Conservation (phyloP, 2,113 vertebrate species). For the Cricetomys ansorgei region DNA sequence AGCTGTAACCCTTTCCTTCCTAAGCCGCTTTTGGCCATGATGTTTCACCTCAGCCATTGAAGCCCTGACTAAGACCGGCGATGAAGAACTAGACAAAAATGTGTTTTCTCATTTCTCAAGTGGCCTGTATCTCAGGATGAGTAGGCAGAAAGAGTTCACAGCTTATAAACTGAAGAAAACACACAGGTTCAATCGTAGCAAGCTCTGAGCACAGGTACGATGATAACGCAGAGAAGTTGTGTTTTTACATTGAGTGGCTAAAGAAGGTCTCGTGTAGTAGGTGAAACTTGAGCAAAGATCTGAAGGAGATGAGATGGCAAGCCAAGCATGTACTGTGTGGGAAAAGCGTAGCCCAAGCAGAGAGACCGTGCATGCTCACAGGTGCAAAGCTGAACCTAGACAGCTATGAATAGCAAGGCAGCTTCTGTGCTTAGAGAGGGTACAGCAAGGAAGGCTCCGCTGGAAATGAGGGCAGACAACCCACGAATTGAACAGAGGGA, state of each 20-base stretch:
- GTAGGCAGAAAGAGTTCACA: not conserved
- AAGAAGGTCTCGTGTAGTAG: not conserved
- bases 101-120: not conserved
- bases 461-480: not conserved
- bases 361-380: not conserved
- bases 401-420: not conserved
- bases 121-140: not conserved
- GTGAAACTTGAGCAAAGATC: not conserved
- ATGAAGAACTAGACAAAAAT: not conserved
- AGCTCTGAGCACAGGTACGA: not conserved
- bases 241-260: not conserved
- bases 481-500: not conserved
- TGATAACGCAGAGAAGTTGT: not conserved
- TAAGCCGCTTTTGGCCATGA: not conserved
- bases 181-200: not conserved
- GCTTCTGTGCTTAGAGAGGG: not conserved
- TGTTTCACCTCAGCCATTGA: not conserved
- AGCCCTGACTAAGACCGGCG: not conserved
- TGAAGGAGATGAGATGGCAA: not conserved
- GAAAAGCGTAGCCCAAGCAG: not conserved
- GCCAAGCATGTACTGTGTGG: not conserved
- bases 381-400: not conserved
- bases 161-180: not conserved
- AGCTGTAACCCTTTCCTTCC: too few relatives aligned
- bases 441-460: not conserved